phyloP scores from a whole-genome alignment of 2,797 vertebrate genomes.

The Sparus aurata region DNA sequence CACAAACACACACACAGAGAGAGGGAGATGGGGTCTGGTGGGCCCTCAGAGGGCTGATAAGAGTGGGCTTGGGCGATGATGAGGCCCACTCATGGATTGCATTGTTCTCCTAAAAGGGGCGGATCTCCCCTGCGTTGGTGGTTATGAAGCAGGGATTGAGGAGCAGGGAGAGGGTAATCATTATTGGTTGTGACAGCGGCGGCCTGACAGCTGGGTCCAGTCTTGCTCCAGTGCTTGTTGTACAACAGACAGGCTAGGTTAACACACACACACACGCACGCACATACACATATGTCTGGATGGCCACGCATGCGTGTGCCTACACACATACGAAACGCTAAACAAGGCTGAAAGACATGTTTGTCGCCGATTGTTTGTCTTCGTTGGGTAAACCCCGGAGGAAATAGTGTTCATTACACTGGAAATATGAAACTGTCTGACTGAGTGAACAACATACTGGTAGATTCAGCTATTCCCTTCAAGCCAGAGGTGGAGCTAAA shows the following conservation, averaged over 20 bases:
- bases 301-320: slow-evolving; percentile 23
- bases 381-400: slow-evolving; percentile 27
- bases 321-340: slow-evolving; percentile 40
- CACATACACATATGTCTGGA: slow-evolving; percentile 46
- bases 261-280: slow-evolving; percentile 23
- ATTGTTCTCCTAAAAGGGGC: slow-evolving; percentile 86
- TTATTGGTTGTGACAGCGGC: slow-evolving; percentile 88
- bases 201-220: slow-evolving; percentile 89
- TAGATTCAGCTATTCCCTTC: slow-evolving; percentile 4
- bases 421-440: slow-evolving; percentile 46
- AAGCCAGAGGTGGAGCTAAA: not conserved
- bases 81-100: slow-evolving; percentile 83
- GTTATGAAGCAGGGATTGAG: slow-evolving; percentile 85
- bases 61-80: slow-evolving; percentile 85
- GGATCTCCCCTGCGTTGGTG: slow-evolving; percentile 77
- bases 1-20: slow-evolving; percentile 31
- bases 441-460: slow-evolving; percentile 21
- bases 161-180: slow-evolving; percentile 85
- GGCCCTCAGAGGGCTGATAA: slow-evolving; percentile 82
- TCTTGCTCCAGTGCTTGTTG: slow-evolving; percentile 87
- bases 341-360: slow-evolving; percentile 47
- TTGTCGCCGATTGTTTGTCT: slow-evolving; percentile 55
- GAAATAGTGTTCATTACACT: slow-evolving; percentile 47
- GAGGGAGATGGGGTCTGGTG: slow-evolving; percentile 69
- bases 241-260: slow-evolving; percentile 79